Evolutionary conservation across 2,113 vertebrate genomes (phyloP), one percentile per base, ranked within the genome.

Genomic region (Taurulus bubalis): DNA sequence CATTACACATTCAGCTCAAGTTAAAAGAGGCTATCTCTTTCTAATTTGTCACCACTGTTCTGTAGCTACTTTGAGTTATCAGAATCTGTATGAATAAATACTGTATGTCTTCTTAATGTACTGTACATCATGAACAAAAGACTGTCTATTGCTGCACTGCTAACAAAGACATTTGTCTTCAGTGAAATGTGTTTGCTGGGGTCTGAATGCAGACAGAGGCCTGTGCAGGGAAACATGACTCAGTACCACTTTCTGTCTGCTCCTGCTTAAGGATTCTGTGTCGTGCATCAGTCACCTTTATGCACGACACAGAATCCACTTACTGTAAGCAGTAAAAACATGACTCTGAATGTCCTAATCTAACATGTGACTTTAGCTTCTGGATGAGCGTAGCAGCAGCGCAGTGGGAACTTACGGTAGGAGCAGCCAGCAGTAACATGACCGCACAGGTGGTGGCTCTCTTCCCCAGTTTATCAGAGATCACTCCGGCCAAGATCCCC

Each of bases 381-480:
- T 76, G 22, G 42, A 24, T 24, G 14, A 20, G 16, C 9, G 2
- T 5, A 32, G 49, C 12, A 15, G 55, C 55, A 26, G 45, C 10
- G 4, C 10, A 67, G 16, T 63, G 53, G 15, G 18, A 42, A 94
- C 97, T 51, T 77, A 99, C 98, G 89, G 96, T 95, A 2, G 98
- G 98, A 84, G 97, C 98, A 0, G 98, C 97, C 1, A 97, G 1
- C 4, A 98, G 94, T 68, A 99, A 90, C 98, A 99, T 99, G 75
- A 95, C 66, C 0, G 96, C 96, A 93, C 98, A 99, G 0, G 97
- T 98, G 87, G 96, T 97, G 87, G 97, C 98, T 71, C 98, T 94
- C 91, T 96, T 96, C 0, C 93, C 96, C 0, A 93, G 90, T 84
- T 96, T 97, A 95, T 99, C 98, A 0, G 97, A 98, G 82, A 97